Evolutionary conservation across 2,797 vertebrate genomes (phyloP).

Genomic region (Syngnathus rostellatus): DNA sequence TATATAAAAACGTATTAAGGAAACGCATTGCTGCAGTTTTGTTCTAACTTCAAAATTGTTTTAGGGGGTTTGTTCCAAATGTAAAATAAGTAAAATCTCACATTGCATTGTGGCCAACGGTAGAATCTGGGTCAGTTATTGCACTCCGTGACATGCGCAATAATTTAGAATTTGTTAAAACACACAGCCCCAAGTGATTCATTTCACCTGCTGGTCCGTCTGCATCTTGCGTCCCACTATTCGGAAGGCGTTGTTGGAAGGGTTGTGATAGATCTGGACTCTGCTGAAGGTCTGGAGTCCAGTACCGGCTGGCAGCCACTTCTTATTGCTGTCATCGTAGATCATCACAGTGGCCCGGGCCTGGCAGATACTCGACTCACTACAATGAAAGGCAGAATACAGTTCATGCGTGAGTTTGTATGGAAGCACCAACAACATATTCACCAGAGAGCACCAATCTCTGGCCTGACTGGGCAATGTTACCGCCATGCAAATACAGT

Average conservation of each 20-base stretch:
- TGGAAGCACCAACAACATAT: background rate
- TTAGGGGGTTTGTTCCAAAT: too few species aligned
- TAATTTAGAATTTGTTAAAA: background rate
- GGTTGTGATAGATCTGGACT: constrained; percentile 88
- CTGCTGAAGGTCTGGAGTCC: constrained; percentile 80
- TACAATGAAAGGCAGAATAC: constrained; percentile 38
- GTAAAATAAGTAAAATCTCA: too few species aligned
- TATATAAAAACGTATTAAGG: background rate
- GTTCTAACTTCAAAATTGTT: too few species aligned
- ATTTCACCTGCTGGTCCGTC: constrained; percentile 82
- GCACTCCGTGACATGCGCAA: background rate
- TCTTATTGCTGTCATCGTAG: constrained; percentile 83
- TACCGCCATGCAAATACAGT: background rate
- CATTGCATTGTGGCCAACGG: too few species aligned
- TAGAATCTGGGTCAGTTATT: too few species aligned
- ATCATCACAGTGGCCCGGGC: constrained; percentile 88
- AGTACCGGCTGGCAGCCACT: constrained; percentile 80
- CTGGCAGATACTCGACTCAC: constrained; percentile 83
- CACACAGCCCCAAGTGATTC: background rate
- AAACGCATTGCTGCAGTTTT: too few species aligned
- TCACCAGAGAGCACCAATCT: background rate
- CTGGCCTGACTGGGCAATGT: background rate
- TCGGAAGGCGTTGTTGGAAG: constrained; percentile 76
- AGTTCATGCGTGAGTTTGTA: background rate
- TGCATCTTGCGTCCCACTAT: constrained; percentile 89